These are phyloP conservation scores for Pachyrhynchus sulphureomaculatus DNA, from an alignment of 1,140 invertebrate species.

Conservation along the genomic window DNA sequence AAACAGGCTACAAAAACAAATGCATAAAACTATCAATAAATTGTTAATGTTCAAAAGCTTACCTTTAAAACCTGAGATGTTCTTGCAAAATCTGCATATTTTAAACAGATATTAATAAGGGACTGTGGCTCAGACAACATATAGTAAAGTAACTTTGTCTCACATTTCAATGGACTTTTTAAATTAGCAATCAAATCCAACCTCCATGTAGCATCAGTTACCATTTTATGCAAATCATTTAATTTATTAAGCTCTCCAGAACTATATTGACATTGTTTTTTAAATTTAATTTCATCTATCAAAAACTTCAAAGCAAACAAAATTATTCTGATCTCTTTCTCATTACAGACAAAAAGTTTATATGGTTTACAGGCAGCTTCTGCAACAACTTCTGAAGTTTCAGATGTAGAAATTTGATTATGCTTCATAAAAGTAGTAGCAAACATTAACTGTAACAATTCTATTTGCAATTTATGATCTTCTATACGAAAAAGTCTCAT, in stretches of 20 bases:
- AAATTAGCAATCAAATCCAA: conserved; percentile 40
- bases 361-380: not conserved
- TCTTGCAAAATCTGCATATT: conserved; percentile 42
- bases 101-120: conserved; percentile 47
- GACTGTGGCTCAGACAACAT: conserved; percentile 46
- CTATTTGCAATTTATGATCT: conserved; percentile 39
- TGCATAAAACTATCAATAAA: too few species aligned
- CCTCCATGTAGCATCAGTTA: conserved; percentile 47
- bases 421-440: conserved; percentile 39
- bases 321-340: conserved; percentile 41
- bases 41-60: too few species aligned
- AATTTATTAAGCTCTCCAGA: conserved; percentile 36
- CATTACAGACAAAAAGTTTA: conserved; percentile 37
- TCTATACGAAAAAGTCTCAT: conserved; percentile 30
- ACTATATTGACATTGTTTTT: conserved; percentile 33
- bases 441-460: conserved; percentile 46
- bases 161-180: conserved; percentile 26
- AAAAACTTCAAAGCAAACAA: conserved; percentile 39
- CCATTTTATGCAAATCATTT: conserved; percentile 35
- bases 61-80: conserved; percentile 49
- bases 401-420: conserved; percentile 7
- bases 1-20: too few species aligned
- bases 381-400: conserved; percentile 1
- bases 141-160: conserved; percentile 41
- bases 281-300: conserved; percentile 39